phyloP scores from a whole-genome alignment of 92 coral and sea anemone species.

The Blastomussa wellsi region DNA sequence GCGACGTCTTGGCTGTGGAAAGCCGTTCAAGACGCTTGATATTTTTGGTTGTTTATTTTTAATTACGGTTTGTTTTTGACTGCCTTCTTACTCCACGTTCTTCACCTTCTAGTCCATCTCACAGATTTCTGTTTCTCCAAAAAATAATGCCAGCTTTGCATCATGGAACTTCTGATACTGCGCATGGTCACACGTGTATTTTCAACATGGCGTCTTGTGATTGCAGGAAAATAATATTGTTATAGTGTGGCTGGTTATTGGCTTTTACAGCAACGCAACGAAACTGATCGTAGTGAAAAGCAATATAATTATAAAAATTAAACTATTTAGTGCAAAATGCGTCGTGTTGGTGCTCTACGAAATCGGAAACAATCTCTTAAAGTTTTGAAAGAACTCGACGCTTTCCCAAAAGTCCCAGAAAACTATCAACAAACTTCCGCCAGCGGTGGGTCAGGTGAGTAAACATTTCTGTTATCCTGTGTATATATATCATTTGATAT shows the following conservation, averaged over 20 bases:
- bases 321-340: slow-evolving; percentile 52
- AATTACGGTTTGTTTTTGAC: too few relatives aligned
- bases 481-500: neutral
- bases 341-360: slow-evolving; percentile 75
- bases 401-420: slow-evolving; percentile 96
- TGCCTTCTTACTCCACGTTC: too few relatives aligned
- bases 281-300: neutral
- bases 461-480: neutral
- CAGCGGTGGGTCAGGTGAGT: slow-evolving; percentile 92
- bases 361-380: slow-evolving; percentile 89
- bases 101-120: neutral
- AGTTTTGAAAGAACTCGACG: slow-evolving; percentile 93
- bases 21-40: too few relatives aligned
- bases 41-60: too few relatives aligned
- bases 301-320: neutral
- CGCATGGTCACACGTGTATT: slow-evolving; percentile 73
- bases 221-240: neutral
- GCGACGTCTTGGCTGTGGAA: too few relatives aligned
- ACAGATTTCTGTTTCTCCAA: neutral
- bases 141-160: slow-evolving; percentile 32
- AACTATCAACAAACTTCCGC: slow-evolving; percentile 89
- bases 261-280: neutral
- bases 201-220: slow-evolving; percentile 72
- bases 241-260: neutral
- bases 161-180: slow-evolving; percentile 40